Percentiles rank a stretch among this genome's conserved stretches.
Evolutionary conservation across 2,888 invertebrate genomes (phyloP).

Genomic region (Megaustenia siamemsis): DNA sequence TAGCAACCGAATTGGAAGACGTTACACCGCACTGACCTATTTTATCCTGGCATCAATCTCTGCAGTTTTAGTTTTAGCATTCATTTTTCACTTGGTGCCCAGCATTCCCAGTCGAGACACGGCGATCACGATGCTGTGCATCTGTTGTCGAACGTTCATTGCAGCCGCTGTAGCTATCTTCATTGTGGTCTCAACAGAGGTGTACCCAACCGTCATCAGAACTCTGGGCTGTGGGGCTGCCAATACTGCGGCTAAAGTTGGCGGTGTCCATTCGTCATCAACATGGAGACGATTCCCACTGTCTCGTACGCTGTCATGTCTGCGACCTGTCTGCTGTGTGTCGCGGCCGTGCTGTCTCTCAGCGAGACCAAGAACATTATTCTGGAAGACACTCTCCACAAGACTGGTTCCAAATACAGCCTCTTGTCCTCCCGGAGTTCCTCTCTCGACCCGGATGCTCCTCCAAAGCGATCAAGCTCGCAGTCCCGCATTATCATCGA

Average conservation of each 20-base stretch:
- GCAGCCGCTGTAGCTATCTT: constrained; percentile 41
- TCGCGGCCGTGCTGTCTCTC: constrained; percentile 28
- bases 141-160: constrained; percentile 26
- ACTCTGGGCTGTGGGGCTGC: constrained; percentile 48
- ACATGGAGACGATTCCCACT: constrained; percentile 41
- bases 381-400: constrained; percentile 42
- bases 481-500: constrained; percentile 32
- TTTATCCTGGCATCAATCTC: constrained; percentile 11
- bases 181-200: constrained; percentile 46
- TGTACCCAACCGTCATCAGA: constrained; percentile 44
- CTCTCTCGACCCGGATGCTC: background rate
- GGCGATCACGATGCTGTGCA: constrained; percentile 41
- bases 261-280: constrained; percentile 52
- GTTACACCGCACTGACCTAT: constrained; percentile 27
- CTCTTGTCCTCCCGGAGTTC: background rate
- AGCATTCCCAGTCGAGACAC: constrained; percentile 2
- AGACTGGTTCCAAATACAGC: constrained; percentile 6
- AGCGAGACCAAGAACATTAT: constrained; percentile 42
- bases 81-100: constrained; percentile 35
- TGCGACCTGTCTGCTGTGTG: constrained; percentile 29
- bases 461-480: background rate
- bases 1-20: constrained; percentile 32
- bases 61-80: constrained; percentile 2
- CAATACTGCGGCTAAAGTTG: constrained; percentile 41
- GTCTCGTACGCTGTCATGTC: constrained; percentile 29